Evolutionary conservation across 2,113 vertebrate genomes (phyloP).

Genomic region (Phalacrocorax pelagicus): DNA sequence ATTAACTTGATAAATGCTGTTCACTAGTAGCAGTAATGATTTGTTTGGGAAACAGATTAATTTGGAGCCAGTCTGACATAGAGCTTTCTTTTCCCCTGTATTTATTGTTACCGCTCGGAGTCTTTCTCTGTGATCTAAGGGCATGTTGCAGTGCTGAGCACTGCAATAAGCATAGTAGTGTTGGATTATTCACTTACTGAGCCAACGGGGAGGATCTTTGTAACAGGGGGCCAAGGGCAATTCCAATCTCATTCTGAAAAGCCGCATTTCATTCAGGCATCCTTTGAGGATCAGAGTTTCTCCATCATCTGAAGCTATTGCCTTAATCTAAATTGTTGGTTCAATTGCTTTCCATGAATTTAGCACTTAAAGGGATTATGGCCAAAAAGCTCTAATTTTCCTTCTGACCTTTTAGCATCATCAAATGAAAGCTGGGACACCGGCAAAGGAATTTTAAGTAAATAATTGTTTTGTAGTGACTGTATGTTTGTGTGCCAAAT

Average conservation of each 20-base stretch:
- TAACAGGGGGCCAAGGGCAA: conserved; percentile 7
- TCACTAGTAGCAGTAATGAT: neutral
- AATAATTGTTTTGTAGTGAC: neutral
- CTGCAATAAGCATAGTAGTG: neutral
- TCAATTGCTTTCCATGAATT: conserved; percentile 39
- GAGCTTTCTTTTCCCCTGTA: neutral
- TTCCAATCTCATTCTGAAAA: conserved; percentile 16
- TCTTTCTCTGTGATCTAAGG: neutral
- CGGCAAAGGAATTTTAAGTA: conserved; percentile 17
- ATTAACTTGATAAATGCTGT: neutral
- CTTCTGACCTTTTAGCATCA: conserved; percentile 35
- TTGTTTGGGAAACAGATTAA: neutral
- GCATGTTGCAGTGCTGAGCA: neutral
- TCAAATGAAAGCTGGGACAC: neutral
- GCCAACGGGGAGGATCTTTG: neutral
- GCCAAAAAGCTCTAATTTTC: conserved; percentile 11
- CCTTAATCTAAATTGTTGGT: conserved; percentile 7
- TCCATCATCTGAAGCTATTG: neutral
- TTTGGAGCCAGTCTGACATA: neutral
- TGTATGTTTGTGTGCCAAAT: neutral
- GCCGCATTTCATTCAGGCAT: neutral
- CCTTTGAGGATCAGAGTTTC: conserved; percentile 41
- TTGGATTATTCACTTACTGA: neutral
- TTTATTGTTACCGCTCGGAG: neutral
- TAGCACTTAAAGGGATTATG: conserved; percentile 26